These are phyloP conservation scores for Phoenoteleia sp. DNA, from an alignment of 2,888 invertebrate species.

Conservation along the genomic window DNA sequence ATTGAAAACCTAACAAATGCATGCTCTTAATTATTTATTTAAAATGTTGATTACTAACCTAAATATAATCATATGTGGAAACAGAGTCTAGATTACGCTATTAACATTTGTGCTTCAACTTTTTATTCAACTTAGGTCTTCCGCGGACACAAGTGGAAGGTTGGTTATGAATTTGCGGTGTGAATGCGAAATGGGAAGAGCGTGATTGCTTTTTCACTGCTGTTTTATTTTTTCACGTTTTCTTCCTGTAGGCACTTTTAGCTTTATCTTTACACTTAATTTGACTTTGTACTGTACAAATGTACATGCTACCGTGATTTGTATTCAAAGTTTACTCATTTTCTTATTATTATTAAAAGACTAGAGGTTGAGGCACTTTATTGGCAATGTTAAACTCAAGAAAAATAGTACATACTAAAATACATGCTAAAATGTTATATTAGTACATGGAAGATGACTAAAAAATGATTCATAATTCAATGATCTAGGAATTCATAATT, in stretches of 20 bases:
- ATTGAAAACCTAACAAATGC: no score
- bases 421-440: no score
- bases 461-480: no score
- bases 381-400: no score
- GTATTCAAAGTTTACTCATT: constrained; percentile 16
- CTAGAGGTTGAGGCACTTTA: no score
- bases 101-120: constrained; percentile 81
- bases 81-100: constrained; percentile 48
- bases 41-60: no score
- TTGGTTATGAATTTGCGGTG: constrained; percentile 87
- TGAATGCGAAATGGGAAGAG: constrained; percentile 82
- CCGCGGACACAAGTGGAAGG: constrained; percentile 90
- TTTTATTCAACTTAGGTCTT: constrained; percentile 87
- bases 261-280: constrained; percentile 53
- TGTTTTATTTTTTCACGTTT: constrained; percentile 31
- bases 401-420: no score
- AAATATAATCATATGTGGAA: neutral
- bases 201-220: constrained; percentile 41
- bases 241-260: constrained; percentile 57
- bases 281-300: constrained; percentile 23
- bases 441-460: no score
- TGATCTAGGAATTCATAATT: no score
- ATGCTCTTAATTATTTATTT: no score
- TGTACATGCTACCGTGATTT: constrained; percentile 14
- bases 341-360: neutral